A percentile compares a stretch with the other conserved stretches of the same genome.
phyloP scores from a whole-genome alignment of 2,888 invertebrate genomes.

The Oasisia sp. region DNA sequence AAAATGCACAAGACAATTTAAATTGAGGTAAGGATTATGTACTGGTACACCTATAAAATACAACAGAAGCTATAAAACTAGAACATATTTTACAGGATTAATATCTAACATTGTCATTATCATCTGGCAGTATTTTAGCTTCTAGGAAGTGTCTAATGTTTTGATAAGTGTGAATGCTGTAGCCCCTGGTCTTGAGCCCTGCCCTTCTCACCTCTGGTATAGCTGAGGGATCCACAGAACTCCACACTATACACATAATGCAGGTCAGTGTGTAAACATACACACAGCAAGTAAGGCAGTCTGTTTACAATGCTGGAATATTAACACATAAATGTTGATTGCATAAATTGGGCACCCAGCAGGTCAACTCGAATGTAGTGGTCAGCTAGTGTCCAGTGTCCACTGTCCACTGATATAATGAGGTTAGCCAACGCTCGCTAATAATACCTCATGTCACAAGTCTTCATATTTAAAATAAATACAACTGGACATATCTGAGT shows the following conservation, averaged over 20 bases:
- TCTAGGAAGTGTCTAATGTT: background rate
- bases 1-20: too few species aligned
- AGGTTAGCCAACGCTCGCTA: background rate
- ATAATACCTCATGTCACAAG: background rate
- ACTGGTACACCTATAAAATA: too few species aligned
- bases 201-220: background rate
- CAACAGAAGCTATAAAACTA: too few species aligned
- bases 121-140: background rate
- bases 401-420: background rate
- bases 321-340: background rate
- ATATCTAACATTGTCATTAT: background rate
- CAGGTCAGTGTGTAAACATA: background rate
- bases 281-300: constrained; percentile 5
- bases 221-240: background rate
- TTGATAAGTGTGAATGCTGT: background rate
- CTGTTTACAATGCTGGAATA: background rate
- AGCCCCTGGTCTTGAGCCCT: background rate
- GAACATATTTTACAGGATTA: too few species aligned
- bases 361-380: background rate
- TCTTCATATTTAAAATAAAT: background rate
- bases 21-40: too few species aligned
- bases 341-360: background rate
- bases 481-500: background rate
- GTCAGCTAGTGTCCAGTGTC: background rate
- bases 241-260: background rate